Evolutionary conservation across 2,888 invertebrate species (phyloP).

Genomic region (Apotomis turbidana): DNA sequence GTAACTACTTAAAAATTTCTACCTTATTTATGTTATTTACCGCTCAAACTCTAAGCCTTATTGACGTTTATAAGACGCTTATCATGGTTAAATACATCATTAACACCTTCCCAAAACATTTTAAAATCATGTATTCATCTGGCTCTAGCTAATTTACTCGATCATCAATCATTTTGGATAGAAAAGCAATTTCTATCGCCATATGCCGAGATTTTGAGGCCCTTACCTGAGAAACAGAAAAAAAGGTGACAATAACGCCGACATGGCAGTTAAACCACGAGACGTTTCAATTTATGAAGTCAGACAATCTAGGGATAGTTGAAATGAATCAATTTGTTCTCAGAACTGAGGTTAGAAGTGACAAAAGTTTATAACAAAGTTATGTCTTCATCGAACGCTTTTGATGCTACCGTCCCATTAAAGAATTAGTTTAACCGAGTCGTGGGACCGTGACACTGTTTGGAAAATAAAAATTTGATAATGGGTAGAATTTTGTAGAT

Average conservation of each 20-base stretch:
- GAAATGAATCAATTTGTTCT: slow-evolving; percentile 61
- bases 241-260: slow-evolving; percentile 75
- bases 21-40: no score
- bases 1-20: not conserved
- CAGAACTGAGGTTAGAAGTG: slow-evolving; percentile 51
- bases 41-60: not conserved
- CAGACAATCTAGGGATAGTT: slow-evolving; percentile 44
- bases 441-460: slow-evolving; percentile 43
- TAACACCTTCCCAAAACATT: slow-evolving; percentile 56
- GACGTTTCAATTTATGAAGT: slow-evolving; percentile 79
- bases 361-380: slow-evolving; percentile 59
- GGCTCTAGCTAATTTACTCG: slow-evolving; percentile 67
- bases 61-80: slow-evolving; percentile 45
- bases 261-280: slow-evolving; percentile 70
- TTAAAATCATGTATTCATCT: slow-evolving; percentile 61
- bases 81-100: slow-evolving; percentile 62
- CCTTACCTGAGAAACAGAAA: slow-evolving; percentile 70
- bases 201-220: slow-evolving; percentile 61
- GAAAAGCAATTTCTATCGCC: slow-evolving; percentile 69
- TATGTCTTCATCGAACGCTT: slow-evolving; percentile 59
- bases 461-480: slow-evolving; percentile 42
- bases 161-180: slow-evolving; percentile 74
- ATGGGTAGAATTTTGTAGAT: slow-evolving; percentile 53
- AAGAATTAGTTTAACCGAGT: slow-evolving; percentile 41
- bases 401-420: slow-evolving; percentile 56